phyloP scores from a whole-genome alignment of 2,797 vertebrate genomes.

The Peromyscus aztecus region DNA sequence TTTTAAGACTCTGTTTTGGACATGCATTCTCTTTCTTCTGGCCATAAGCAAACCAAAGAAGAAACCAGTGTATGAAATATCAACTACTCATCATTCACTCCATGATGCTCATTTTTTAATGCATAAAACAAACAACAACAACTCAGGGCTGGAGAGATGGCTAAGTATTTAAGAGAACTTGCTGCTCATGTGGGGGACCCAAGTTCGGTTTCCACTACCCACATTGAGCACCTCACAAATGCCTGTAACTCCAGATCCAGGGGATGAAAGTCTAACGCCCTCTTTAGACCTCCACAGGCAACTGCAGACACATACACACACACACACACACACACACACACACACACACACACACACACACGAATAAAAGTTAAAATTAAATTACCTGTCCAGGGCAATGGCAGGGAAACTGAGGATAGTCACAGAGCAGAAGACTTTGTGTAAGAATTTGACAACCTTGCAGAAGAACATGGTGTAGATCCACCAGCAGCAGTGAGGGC shows the following conservation, averaged over 20 bases:
- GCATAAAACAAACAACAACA: neutral
- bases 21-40: slow-evolving; percentile 22
- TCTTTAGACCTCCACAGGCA: neutral
- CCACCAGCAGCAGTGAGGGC: slow-evolving; percentile 97
- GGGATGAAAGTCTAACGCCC: neutral
- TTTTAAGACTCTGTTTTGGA: neutral
- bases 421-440: slow-evolving; percentile 98
- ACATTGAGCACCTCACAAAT: neutral
- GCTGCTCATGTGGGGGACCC: neutral
- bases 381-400: slow-evolving; percentile 98
- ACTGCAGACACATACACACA: too few relatives aligned
- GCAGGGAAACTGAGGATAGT: slow-evolving; percentile 96
- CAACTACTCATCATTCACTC: neutral
- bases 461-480: slow-evolving; percentile 94
- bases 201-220: neutral
- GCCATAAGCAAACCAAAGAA: neutral
- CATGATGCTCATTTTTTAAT: slow-evolving; percentile 37
- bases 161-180: neutral
- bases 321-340: neutral
- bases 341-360: neutral
- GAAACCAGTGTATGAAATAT: neutral
- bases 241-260: neutral
- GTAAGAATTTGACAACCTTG: slow-evolving; percentile 96
- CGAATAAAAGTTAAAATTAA: neutral
- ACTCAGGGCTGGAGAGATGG: neutral